Evolutionary conservation across 2,113 vertebrate species (phyloP), one percentile per base, ranked within the genome.

Genomic region (Camelus bactrianus): DNA sequence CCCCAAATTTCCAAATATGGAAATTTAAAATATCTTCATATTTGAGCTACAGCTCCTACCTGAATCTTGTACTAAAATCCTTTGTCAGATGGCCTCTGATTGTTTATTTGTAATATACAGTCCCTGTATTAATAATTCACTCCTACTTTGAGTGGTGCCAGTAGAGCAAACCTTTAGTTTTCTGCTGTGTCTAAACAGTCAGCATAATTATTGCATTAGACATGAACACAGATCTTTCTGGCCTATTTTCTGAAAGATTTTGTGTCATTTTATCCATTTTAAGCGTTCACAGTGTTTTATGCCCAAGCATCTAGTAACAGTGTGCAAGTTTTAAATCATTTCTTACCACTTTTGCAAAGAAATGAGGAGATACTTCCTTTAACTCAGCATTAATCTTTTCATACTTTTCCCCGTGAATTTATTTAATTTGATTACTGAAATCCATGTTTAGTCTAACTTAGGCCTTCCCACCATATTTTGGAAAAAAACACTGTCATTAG

Each of bases 11-110:
- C 35, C 58, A 42, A 42, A 42, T 42, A 42, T 79, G 26, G n/a
- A 95, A 89, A 95, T 93, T 93, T 65, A 87, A 94, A 94, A 90
- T 48, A 72, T 8, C 89, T 85, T 75, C 92, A 76, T 30, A 70
- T 76, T 80, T 30, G 86, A 91, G 54, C 16, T 60, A 8, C 0
- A 94, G 22, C 7, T 28, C n/a, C n/a, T 64, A 67, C 14, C 3
- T 97, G 73, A 60, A 35, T 70, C 26, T 91, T 8, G 70, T 64
- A 50, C 30, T 88, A 73, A 94, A 94, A 19, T 76, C 10, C 3
- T 67, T 73, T 80, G 15, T 67, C 56, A 93, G 14, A 50, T 80
- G 5, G 46, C 46, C 28, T 77, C 28, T 73, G 14, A 93, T 60
- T 54, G 15, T 42, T 95, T 52, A 50, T 54, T 67, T 91, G 4